Base-by-base conservation (phyloP, 2,888 invertebrate species). In the Asteroscopus sphinx region DNA sequence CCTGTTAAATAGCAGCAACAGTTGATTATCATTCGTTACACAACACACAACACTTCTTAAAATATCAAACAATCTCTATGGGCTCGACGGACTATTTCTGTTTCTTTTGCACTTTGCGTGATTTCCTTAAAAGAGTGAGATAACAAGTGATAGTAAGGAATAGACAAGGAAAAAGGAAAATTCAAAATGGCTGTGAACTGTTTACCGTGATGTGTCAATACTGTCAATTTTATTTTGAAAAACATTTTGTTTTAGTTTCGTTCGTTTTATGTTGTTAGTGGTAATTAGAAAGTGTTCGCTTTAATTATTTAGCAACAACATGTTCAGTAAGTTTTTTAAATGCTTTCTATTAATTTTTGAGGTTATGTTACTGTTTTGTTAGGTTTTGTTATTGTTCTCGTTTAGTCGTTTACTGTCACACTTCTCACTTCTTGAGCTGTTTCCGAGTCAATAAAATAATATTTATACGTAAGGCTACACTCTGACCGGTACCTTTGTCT, bases 281-380 rank as follows among this genome's bases (percentile, higher is more conserved):
- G 3, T 30, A 37, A 30, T 17, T 6, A 2, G 3, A 15, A 11
- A 13, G n/a, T 46, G 26, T 41, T 16, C 13, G 26, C 9, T 3
- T 28, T 8, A 3, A 32, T 30, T 2, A 26, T 12, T n/a, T 12
- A 13, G 25, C n/a, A 37, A 26, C 7, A 35, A 16, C 16, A 57
- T 60, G 47, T 36, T 15, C 32, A 63, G 74, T 74, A 59, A 63
- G 73, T 61, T 40, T 37, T 36, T 12, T 0, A n/a, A 3, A 21
- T 2, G 2, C 0, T 21, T 21, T 13, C 13, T 30, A 26, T 59
- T 39, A 21, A 17, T n/a, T 33, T 46, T 71, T 54, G 40, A 74
- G 74, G 74, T 74, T 74, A 74, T 60, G 53, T 60, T 45, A 55
- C 40, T 74, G 59, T 76, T 73, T 61, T 73, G 73, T 55, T 66